Evolutionary conservation across 1,140 invertebrate species (phyloP), one percentile per base, ranked within the genome.

Genomic region (Halesus radiatus): DNA sequence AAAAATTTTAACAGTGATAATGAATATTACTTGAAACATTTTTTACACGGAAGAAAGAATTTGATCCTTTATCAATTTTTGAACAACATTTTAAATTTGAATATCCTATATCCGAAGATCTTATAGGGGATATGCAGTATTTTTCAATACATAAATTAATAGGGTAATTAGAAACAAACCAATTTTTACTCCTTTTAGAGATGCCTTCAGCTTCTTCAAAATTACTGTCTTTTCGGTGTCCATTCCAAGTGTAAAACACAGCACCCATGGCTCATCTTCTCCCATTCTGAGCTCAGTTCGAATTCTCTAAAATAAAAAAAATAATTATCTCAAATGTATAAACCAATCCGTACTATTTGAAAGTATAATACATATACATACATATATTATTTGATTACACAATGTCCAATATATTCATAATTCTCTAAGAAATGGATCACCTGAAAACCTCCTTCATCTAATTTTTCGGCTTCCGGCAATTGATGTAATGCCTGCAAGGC

Each of bases 221-320:
- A 91, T 87, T 26, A 93, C 81, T 85, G 92, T 91, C 62, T 91
- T 86, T 76, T 89, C 86, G 37, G 88, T 89, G 15, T 86, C 86
- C 64, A 91, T 86, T 16, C 90, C 90, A 26, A 94, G 86, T 72
- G 92, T 91, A 84, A 95, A 94, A 84, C 93, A 92, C 52, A 94
- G 86, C n/a, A 94, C 84, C 93, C 93, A 94, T 5, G 91, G 88
- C 50, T 85, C 86, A n/a, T 85, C 84, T 29, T 84, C 84, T 56
- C 84, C 86, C 58, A 83, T 73, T 76, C 86, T 82, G 22, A 91
- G 83, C 77, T 86, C 84, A 37, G 82, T 85, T 81, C 88, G 85
- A 75, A 91, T 86, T 79, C 88, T 86, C 90, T 92, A 80, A 32
- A 72, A 52, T 53, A 15, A 26, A 26, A 23, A 26, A 23, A 26